Conservation (phyloP, 1,140 invertebrate genomes). For the Drosophila hydei region DNA sequence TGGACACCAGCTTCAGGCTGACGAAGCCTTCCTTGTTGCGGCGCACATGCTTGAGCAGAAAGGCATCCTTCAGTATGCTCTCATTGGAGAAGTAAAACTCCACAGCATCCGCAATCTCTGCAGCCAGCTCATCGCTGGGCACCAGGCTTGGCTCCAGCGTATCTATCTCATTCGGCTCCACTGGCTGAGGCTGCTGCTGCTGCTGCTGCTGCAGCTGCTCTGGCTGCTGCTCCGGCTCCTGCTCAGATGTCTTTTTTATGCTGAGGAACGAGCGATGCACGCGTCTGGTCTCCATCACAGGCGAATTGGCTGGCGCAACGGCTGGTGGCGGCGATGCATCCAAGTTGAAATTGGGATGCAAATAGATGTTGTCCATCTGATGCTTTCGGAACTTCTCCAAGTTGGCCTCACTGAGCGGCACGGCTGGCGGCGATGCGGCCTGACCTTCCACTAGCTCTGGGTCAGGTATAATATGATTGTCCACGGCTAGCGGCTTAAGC, state of each 20-base stretch:
- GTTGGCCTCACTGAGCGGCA: slow-evolving; percentile 74
- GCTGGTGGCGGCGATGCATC: slow-evolving; percentile 69
- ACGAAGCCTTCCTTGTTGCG: slow-evolving; percentile 98
- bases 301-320: slow-evolving; percentile 63
- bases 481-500: slow-evolving; percentile 77
- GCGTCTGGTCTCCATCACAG: slow-evolving; percentile 59
- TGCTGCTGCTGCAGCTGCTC: not conserved
- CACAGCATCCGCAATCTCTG: slow-evolving; percentile 92
- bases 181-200: not conserved
- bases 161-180: slow-evolving; percentile 69
- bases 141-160: slow-evolving; percentile 61
- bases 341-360: slow-evolving; percentile 76
- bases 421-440: slow-evolving; percentile 36
- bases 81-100: slow-evolving; percentile 98
- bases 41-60: slow-evolving; percentile 96
- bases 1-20: slow-evolving; percentile 96
- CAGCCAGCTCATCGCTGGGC: slow-evolving; percentile 89
- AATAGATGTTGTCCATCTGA: slow-evolving; percentile 79
- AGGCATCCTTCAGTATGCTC: slow-evolving; percentile 97
- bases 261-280: slow-evolving; percentile 74
- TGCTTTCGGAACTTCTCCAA: slow-evolving; percentile 75
- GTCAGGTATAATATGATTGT: slow-evolving; percentile 76
- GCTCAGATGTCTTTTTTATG: slow-evolving; percentile 59
- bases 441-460: slow-evolving; percentile 50
- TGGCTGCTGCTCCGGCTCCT: slow-evolving; percentile 7